Percentiles rank a stretch among this genome's conserved stretches.
Conservation (phyloP, 1,140 invertebrate genomes). For the Ganaspis sp. region DNA sequence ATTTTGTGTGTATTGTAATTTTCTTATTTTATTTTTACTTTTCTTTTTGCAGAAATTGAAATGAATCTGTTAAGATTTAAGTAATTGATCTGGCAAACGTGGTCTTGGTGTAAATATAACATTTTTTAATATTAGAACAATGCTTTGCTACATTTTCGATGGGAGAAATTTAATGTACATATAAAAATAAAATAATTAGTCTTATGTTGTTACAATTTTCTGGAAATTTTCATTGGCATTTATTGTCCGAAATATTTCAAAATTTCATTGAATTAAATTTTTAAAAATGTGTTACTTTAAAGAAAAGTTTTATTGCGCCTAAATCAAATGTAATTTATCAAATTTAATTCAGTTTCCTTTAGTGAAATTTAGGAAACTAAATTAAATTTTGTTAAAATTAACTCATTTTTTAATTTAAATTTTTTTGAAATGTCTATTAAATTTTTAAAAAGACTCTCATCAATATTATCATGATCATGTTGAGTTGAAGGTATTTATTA, state of each 20-base stretch:
- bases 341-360: no score
- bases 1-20: not conserved
- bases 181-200: not conserved
- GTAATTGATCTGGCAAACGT: slow-evolving; percentile 11
- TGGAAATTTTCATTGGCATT: not conserved
- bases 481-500: slow-evolving; percentile 6
- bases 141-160: slow-evolving; percentile 7
- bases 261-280: not conserved
- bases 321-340: no score
- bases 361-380: no score
- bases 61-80: not conserved
- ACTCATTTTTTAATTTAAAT: not conserved
- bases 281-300: no score
- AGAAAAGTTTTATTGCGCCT: no score
- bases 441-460: not conserved
- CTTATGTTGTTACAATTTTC: not conserved
- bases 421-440: not conserved
- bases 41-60: not conserved
- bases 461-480: slow-evolving; percentile 7
- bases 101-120: slow-evolving; percentile 22
- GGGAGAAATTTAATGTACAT: slow-evolving; percentile 20
- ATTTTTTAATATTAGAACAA: not conserved
- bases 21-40: not conserved
- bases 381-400: no score
- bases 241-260: not conserved